These are phyloP conservation scores for Kryphioiulus occultus DNA, from an alignment of 2,888 invertebrate species.

Conservation along the genomic window DNA sequence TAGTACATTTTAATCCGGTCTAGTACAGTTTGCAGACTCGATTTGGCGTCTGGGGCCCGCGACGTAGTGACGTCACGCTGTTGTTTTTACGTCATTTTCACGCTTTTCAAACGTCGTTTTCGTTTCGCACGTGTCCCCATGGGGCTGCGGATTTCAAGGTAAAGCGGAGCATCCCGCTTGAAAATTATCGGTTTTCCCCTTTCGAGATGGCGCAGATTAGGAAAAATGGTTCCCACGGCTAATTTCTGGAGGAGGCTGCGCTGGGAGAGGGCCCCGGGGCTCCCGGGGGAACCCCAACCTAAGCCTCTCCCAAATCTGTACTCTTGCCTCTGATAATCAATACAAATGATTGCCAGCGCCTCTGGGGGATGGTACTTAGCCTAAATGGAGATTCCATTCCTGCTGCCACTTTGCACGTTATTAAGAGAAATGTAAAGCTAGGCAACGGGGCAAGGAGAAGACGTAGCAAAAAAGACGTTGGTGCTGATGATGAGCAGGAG, in stretches of 20 bases:
- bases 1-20: background rate
- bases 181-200: background rate
- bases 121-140: background rate
- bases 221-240: conserved; percentile 16
- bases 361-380: conserved; percentile 42
- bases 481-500: background rate
- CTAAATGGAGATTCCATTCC: conserved; percentile 48
- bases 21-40: background rate
- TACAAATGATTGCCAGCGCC: conserved; percentile 48
- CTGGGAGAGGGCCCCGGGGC: background rate
- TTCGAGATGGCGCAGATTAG: background rate
- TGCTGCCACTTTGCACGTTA: conserved; percentile 48
- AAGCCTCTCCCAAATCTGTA: conserved; percentile 44
- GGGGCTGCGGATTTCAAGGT: background rate
- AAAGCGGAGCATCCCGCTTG: background rate
- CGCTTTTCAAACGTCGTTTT: background rate
- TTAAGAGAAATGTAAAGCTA: conserved; percentile 48
- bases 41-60: background rate
- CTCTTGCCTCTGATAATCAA: conserved; percentile 47
- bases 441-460: background rate
- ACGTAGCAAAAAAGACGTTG: no score
- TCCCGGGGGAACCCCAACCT: background rate
- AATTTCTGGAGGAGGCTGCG: background rate
- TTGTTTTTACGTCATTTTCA: background rate
- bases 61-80: background rate